Base-by-base conservation (phyloP, 2,797 vertebrate species). In the Galagoides demidoff region DNA sequence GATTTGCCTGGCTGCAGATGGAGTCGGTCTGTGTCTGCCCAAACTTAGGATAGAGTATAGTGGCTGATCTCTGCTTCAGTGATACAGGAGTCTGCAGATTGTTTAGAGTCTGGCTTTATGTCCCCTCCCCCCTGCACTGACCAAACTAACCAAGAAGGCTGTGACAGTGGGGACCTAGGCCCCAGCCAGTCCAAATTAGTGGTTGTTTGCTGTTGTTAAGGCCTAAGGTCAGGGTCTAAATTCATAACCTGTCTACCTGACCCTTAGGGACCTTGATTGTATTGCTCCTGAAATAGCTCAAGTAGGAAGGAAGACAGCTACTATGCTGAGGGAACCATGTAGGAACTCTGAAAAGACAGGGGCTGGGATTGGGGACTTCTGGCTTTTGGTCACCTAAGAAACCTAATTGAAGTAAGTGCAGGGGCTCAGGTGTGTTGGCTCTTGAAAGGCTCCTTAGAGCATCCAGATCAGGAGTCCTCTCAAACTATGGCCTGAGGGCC, bases 171-270 rank as follows among this genome's bases (percentile, higher is more conserved):
- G 76, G 34, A 63, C 77, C 52, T n/a, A 68, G 76, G 11, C 55
- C 17, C 64, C 71, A 23, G 25, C 88, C 73, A 29, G 6, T 49
- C 66, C 29, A 61, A 59, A n/a, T 37, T 70, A 79, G 52, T 23
- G 68, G 55, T 64, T 43, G 10, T 55, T 55, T 90, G 52, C 74
- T 66, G 37, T 55, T 22, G 39, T 81, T 43, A 64, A 70, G 83
- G 86, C 52, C 66, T 39, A 76, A 43, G 89, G 68, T 92, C 59
- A 59, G 74, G 19, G 19, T 64, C 39, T 63, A 27, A 52, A 49
- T 82, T 89, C 59, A 29, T 83, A 37, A 59, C 45, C 45, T 85
- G 55, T 71, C 55, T 87, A 10, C 61, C 76, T 90, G 94, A 88
- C 82, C 66, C 55, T 43, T 9, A 34, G 71, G 71, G 57, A 59